A percentile compares a stretch with the other conserved stretches of the same genome.
Conservation (phyloP, 2,888 invertebrate species). For the Nephrotoma appendiculata region DNA sequence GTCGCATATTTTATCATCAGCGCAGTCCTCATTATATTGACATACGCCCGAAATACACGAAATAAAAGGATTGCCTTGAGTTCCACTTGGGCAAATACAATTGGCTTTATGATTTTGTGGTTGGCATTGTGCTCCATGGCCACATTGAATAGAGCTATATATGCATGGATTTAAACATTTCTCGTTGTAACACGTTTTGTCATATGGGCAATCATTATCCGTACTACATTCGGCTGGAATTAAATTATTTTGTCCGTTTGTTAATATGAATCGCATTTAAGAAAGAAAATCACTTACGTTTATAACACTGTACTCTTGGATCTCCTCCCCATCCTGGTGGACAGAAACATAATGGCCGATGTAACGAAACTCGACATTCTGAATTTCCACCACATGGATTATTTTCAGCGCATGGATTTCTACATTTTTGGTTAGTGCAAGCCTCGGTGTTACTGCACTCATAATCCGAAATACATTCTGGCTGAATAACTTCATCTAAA, state of each 20-base stretch:
- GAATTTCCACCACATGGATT: conserved; percentile 72
- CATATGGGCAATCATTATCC: conserved; percentile 70
- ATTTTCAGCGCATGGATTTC: conserved; percentile 61
- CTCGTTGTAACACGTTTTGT: conserved; percentile 62
- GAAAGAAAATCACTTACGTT: conserved; percentile 46
- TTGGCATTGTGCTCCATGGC: conserved; percentile 62
- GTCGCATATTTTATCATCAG: conserved; percentile 71
- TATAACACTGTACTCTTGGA: conserved; percentile 70
- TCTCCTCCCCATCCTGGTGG: conserved; percentile 77
- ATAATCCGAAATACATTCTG: conserved; percentile 56
- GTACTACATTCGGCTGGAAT: conserved; percentile 62
- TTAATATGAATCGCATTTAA: not conserved
- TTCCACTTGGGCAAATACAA: conserved; percentile 72
- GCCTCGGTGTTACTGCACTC: conserved; percentile 66
- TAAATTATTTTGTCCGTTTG: not conserved
- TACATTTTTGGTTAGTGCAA: conserved; percentile 65
- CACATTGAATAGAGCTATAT: conserved; percentile 50
- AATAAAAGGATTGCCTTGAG: conserved; percentile 67
- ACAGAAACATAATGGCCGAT: conserved; percentile 72
- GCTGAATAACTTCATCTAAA: conserved; percentile 35
- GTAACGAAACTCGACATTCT: conserved; percentile 59
- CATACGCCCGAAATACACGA: conserved; percentile 73
- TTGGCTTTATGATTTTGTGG: conserved; percentile 62
- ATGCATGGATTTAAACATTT: conserved; percentile 70
- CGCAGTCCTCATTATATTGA: conserved; percentile 81